Evolutionary conservation across 1,140 invertebrate species (phyloP).

Genomic region (Potamilus streckersoni): DNA sequence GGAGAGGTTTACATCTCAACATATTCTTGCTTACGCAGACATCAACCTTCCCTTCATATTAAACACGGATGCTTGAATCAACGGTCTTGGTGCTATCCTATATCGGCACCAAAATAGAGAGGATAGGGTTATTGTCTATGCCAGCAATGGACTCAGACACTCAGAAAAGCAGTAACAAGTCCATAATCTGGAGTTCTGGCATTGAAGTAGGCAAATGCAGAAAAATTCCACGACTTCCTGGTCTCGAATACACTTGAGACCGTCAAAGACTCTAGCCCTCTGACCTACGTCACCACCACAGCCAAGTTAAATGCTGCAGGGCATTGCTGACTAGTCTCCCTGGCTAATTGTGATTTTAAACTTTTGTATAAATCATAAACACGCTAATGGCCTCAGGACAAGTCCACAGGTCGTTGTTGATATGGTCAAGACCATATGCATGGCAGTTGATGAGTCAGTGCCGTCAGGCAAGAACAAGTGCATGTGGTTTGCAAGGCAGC

Average conservation of each 20-base stretch:
- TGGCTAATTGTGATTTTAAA: slow-evolving; percentile 2
- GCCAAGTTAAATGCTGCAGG: slow-evolving; percentile 11
- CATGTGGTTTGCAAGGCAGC: too few species aligned
- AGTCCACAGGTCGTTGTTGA: background rate
- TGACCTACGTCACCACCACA: slow-evolving; percentile 5
- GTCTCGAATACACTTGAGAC: background rate
- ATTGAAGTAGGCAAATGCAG: slow-evolving; percentile 6
- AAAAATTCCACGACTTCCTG: slow-evolving; percentile 18
- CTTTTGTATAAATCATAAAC: background rate
- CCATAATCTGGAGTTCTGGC: background rate
- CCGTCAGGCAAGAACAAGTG: too few species aligned
- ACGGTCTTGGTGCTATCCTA: too few species aligned
- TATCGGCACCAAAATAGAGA: too few species aligned
- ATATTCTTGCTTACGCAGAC: background rate
- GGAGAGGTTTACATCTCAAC: background rate
- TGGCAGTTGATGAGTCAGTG: too few species aligned
- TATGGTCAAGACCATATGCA: too few species aligned
- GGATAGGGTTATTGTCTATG: too few species aligned
- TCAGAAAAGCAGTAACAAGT: too few species aligned
- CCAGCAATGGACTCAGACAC: background rate
- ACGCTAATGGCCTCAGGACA: slow-evolving; percentile 9
- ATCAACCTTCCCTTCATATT: slow-evolving; percentile 1
- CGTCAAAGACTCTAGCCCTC: background rate
- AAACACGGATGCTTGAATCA: background rate
- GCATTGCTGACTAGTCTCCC: background rate